These are phyloP conservation scores for Prionailurus viverrinus DNA, from an alignment of 2,113 vertebrate genomes.

Conservation along the genomic window DNA sequence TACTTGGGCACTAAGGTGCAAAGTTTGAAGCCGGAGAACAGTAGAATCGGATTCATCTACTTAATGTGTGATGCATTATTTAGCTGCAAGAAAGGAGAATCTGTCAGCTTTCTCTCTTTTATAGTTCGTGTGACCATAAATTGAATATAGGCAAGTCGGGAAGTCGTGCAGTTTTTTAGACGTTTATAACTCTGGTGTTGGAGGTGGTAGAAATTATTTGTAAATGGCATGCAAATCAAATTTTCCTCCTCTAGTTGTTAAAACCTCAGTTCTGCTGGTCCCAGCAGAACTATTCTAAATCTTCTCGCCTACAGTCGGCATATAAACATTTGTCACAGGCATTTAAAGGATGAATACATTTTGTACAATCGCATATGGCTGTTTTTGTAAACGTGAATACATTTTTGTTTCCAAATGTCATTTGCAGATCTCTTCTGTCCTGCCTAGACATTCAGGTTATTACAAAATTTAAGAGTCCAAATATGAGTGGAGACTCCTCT, in stretches of 20 bases:
- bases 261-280: neutral
- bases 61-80: constrained; percentile 9
- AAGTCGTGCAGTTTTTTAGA: constrained; percentile 25
- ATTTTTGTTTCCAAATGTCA: constrained; percentile 16
- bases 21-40: neutral
- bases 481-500: neutral
- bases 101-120: neutral
- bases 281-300: neutral
- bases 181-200: constrained; percentile 20
- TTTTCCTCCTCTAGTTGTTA: neutral
- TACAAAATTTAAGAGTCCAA: neutral
- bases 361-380: neutral
- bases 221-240: constrained; percentile 17
- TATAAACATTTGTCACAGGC: neutral
- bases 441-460: neutral
- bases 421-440: neutral
- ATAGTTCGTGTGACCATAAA: constrained; percentile 2
- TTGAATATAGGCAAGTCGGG: neutral
- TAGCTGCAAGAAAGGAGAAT: constrained; percentile 5
- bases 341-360: neutral
- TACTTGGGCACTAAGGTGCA: constrained; percentile 11
- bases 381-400: neutral
- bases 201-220: constrained; percentile 44
- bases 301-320: neutral
- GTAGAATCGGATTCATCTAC: neutral